Base-by-base conservation (phyloP, 2,113 vertebrate species). In the Cheilinus undulatus region DNA sequence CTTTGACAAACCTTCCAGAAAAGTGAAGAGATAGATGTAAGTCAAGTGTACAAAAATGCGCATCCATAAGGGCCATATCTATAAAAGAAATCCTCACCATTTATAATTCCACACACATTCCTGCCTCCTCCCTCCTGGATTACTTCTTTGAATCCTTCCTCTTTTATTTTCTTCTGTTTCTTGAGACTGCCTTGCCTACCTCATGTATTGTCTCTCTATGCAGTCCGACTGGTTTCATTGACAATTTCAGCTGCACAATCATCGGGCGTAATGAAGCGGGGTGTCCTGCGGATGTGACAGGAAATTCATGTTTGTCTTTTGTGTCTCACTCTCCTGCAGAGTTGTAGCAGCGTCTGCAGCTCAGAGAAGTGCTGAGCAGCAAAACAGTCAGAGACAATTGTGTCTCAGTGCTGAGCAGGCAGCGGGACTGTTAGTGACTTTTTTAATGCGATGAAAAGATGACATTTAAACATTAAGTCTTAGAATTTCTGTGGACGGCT, bases 191-290 rank as follows among this genome's bases (percentile, higher is more conserved):
- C 6, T 7, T 0, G 49, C 28, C 34, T 26, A 60, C 60, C 42
- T 65, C 7, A 20, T 45, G 51, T 24, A 56, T 24, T 72, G 24
- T 63, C 50, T 68, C 40, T 64, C 34, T 56, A 30, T 61, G 32
- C 72, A 54, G 56, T 82, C 46, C 59, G 59, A 73, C 59, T 64
- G 23, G 70, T 48, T 73, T 82, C 79, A 85, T 66, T 88, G 78
- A 86, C 81, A 85, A 84, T 86, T 80, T 76, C 63, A 71, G 76
- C 59, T 27, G 65, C 40, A 66, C 78, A 88, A 88, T 91, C 80
- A 89, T 76, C 69, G 49, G 69, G 73, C 59, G 78, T 88, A 91
- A 89, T 90, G 85, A 87, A 83, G 61, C 88, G 67, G 76, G 57
- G 28, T 71, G 65, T 83, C 67, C 78, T 24, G 61, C 38, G 65